Conservation (phyloP, 2,888 invertebrate genomes). For the Achlya flavicornis region DNA sequence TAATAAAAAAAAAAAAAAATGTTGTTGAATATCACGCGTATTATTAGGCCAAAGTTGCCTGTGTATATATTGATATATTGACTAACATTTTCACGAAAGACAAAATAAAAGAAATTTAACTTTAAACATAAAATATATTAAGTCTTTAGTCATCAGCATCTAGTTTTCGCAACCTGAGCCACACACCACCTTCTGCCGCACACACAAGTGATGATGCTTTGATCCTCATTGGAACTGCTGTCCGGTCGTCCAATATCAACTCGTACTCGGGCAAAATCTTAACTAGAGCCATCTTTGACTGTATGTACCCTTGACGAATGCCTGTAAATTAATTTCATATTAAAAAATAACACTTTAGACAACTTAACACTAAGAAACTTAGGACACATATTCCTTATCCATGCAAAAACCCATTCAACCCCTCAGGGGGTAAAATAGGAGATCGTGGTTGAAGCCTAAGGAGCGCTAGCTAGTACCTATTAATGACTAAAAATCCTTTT, state of each 20-base stretch:
- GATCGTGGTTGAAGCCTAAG: too few species aligned
- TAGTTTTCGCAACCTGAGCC: slow-evolving; percentile 65
- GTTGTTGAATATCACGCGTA: background rate
- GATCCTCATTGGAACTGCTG: slow-evolving; percentile 62
- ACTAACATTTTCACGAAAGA: too few species aligned
- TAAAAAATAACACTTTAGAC: slow-evolving; percentile 12
- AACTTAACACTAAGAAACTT: too few species aligned
- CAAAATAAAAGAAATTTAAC: background rate
- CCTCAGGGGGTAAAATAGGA: too few species aligned
- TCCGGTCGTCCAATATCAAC: slow-evolving; percentile 60
- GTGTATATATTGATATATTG: background rate
- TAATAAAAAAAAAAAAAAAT: too few species aligned
- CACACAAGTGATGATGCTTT: slow-evolving; percentile 64
- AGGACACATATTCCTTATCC: too few species aligned
- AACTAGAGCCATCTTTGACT: slow-evolving; percentile 73
- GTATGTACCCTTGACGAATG: slow-evolving; percentile 76
- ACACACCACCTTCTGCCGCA: slow-evolving; percentile 67
- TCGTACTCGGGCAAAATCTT: slow-evolving; percentile 69
- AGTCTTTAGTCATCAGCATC: slow-evolving; percentile 17
- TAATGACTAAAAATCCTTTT: too few species aligned
- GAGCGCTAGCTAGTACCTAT: too few species aligned
- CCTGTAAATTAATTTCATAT: slow-evolving; percentile 49
- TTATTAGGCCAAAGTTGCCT: background rate
- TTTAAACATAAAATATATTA: background rate
- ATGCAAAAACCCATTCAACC: too few species aligned